Base-by-base conservation (phyloP, 2,113 vertebrate genomes). In the Collichthys lucidus region DNA sequence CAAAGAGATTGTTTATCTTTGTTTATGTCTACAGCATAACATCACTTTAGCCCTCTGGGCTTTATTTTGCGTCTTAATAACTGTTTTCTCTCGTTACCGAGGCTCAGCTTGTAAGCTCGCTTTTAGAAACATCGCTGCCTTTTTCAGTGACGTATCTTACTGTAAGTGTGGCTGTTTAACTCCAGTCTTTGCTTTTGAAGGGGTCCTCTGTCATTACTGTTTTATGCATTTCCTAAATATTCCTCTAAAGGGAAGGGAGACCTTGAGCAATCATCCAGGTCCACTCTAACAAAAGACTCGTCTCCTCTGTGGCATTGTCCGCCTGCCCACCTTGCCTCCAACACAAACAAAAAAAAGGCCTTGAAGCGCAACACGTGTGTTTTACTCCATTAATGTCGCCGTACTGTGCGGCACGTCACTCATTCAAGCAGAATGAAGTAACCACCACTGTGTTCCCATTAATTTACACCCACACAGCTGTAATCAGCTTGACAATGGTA, bases 391-490 rank as follows among this genome's bases (percentile, higher is more conserved):
- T 63, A 70, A 81, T 78, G 46, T 64, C 63, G 57, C 70, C 56
- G 26, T 47, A 57, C 70, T 50, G 26, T 42, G 9, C 35, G 35
- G 35, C 8, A 31, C 47, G 61, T 46, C 55, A 57, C 42, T 77
- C 52, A 70, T 84, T 86, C 61, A 78, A 66, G 46, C 19, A 68
- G 68, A 52, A 78, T 64, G 77, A 85, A 66, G 29, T 69, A 80
- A 55, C 59, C 47, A 31, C 61, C 55, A 44, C 69, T 31, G 62
- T 50, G 71, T 22, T 56, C 71, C 80, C 66, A 55, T 84, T 89
- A 68, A 84, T 90, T 88, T 55, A 60, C 82, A 60, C 63, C 86
- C 84, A 77, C 82, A 70, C 53, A 46, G 19, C 69, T 82, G 68
- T 67, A 86, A 86, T 87, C 79, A 82, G 8, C 50, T 15, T n/a